Evolutionary conservation across 2,113 vertebrate species (phyloP).

Genomic region (Onychostoma macrolepis): DNA sequence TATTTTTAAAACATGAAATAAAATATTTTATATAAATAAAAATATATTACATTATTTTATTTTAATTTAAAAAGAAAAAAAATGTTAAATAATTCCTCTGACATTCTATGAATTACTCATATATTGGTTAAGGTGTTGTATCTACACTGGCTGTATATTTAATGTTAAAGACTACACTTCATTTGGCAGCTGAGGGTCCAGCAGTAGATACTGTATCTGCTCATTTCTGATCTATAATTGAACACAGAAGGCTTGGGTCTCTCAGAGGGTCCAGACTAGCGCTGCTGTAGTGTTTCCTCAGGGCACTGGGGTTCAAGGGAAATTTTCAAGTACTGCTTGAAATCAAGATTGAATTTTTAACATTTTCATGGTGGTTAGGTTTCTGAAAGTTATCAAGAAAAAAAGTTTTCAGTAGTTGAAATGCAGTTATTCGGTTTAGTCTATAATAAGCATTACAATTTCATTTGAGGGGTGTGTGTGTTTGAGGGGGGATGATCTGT

Average conservation of each 20-base stretch:
- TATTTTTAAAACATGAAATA: not conserved
- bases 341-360: slow-evolving; percentile 25
- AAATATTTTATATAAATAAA: not conserved
- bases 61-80: not conserved
- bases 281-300: not conserved
- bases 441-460: not conserved
- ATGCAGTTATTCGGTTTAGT: slow-evolving; percentile 16
- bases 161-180: slow-evolving; percentile 6
- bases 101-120: not conserved
- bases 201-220: slow-evolving; percentile 3
- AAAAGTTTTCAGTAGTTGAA: slow-evolving; percentile 2
- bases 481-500: not conserved
- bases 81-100: not conserved
- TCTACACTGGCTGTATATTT: slow-evolving; percentile 20
- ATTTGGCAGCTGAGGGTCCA: not conserved
- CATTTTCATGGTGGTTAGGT: slow-evolving; percentile 5
- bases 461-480: not conserved
- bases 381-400: slow-evolving; percentile 14
- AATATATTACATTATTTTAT: not conserved
- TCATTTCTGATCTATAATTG: slow-evolving; percentile 49
- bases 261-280: slow-evolving; percentile 1
- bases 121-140: not conserved
- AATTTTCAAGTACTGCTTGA: slow-evolving; percentile 1
- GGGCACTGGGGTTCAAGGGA: slow-evolving; percentile 14
- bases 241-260: slow-evolving; percentile 23